Conservation (phyloP, 2,113 vertebrate genomes). For the Struthio camelus region DNA sequence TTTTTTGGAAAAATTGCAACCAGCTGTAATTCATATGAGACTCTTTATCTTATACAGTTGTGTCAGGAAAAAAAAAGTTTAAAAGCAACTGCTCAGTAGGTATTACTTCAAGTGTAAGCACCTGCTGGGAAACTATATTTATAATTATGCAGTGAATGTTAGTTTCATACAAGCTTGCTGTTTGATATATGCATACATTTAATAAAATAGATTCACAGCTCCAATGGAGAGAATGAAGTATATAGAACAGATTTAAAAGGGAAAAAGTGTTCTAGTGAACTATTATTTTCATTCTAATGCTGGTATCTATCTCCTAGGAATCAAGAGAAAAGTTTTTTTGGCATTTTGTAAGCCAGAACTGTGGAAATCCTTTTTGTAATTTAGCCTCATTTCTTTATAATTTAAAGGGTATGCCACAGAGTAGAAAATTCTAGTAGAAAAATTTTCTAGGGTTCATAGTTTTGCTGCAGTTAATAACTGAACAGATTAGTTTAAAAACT, state of each 20-base stretch:
- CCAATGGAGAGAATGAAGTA: not conserved
- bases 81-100: not conserved
- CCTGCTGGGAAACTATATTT: not conserved
- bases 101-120: not conserved
- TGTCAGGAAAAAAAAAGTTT: not conserved
- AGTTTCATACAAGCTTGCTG: not conserved
- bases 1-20: not conserved
- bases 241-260: not conserved
- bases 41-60: not conserved
- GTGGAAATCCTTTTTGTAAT: not conserved
- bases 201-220: not conserved
- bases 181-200: not conserved
- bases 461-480: not conserved
- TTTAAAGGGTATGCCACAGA: not conserved
- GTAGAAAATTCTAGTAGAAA: not conserved
- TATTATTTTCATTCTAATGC: not conserved
- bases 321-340: not conserved
- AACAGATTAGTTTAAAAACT: not conserved
- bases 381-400: not conserved
- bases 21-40: not conserved
- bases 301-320: not conserved
- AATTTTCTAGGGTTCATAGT: not conserved
- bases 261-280: not conserved
- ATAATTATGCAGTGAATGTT: not conserved
- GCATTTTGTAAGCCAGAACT: not conserved